Base-by-base conservation (phyloP, 2,797 vertebrate genomes). In the Chaetodon trifasciatus region DNA sequence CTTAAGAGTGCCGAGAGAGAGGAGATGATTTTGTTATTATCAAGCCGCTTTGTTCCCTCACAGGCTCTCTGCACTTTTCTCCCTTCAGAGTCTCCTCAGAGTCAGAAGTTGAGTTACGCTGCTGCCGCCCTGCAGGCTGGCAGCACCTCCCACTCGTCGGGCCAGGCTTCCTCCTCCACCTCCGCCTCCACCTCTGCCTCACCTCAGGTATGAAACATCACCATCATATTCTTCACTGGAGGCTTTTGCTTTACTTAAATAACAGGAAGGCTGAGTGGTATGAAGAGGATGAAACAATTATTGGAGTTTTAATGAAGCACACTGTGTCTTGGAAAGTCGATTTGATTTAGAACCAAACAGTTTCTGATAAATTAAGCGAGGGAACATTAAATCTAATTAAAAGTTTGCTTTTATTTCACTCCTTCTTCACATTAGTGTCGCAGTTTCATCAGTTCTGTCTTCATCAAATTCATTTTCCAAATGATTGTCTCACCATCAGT, bases 41-140 rank as follows among this genome's bases (percentile, higher is more conserved):
- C 1, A 0, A 39, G 46, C 9, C 39, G 32, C 56, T 81, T 74
- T 79, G 16, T 70, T 65, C 13, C 9, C 39, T 82, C 44, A 81
- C 23, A 17, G 13, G 8, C 47, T 1, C 28, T 53, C 10, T 74
- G 47, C 23, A 4, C 58, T 52, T 70, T 17, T 82, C 62, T 78
- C n/a, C 72, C 46, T 68, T 74, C 35, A 95, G 87, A 83, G 74
- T 96, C 94, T 79, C 91, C 94, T 35, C 93, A 93, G 78, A 95
- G 78, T 15, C 93, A 96, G 61, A 95, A 94, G 50, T 76, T 97
- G 83, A 98, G 96, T 90, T 98, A 98, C 0, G 97, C 97, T 12
- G 90, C 95, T 0, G 96, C 95, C 1, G 91, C 97, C 0, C 92
- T 98, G 73, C 96, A 98, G 87, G 91, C 95, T 5, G 85, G 87